Evolutionary conservation across 2,888 invertebrate species (phyloP).

Genomic region (Drosophila quinaria): DNA sequence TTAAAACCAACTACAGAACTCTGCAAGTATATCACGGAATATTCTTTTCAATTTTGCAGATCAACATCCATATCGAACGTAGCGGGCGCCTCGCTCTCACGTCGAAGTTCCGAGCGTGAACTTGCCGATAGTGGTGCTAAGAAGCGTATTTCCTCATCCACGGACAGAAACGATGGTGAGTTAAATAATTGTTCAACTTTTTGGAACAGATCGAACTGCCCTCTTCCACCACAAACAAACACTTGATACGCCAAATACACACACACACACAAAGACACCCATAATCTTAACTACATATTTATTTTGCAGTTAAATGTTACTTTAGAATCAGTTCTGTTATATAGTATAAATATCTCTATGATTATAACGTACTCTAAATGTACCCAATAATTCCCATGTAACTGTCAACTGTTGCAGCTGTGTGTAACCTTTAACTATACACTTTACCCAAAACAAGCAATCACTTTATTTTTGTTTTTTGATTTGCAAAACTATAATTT

Average conservation of each 20-base stretch:
- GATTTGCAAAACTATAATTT: constrained; percentile 39
- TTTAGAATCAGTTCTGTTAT: constrained; percentile 40
- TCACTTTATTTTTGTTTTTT: constrained; percentile 8
- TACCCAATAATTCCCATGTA: constrained; percentile 36
- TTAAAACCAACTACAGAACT: neutral
- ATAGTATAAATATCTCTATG: constrained; percentile 10
- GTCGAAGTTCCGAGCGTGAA: constrained; percentile 94
- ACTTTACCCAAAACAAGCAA: constrained; percentile 15
- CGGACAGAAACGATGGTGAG: constrained; percentile 90
- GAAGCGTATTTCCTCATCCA: constrained; percentile 91
- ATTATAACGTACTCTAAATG: constrained; percentile 28
- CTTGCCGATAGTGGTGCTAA: constrained; percentile 89
- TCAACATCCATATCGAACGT: constrained; percentile 96
- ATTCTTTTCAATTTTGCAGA: constrained; percentile 85
- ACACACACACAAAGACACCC: constrained; percentile 40
- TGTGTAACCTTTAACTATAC: constrained; percentile 43
- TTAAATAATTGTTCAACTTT: constrained; percentile 15
- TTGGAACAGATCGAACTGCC: constrained; percentile 31
- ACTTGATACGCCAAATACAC: constrained; percentile 25
- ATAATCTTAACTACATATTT: constrained; percentile 66
- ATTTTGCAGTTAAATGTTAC: constrained; percentile 72
- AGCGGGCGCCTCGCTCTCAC: constrained; percentile 92
- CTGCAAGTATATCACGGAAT: neutral
- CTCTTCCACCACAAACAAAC: constrained; percentile 27
- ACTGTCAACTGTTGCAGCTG: constrained; percentile 52